Evolutionary conservation across 2,888 invertebrate species (phyloP), one percentile per base, ranked within the genome.

Genomic region (Drosophila hamatofila): DNA sequence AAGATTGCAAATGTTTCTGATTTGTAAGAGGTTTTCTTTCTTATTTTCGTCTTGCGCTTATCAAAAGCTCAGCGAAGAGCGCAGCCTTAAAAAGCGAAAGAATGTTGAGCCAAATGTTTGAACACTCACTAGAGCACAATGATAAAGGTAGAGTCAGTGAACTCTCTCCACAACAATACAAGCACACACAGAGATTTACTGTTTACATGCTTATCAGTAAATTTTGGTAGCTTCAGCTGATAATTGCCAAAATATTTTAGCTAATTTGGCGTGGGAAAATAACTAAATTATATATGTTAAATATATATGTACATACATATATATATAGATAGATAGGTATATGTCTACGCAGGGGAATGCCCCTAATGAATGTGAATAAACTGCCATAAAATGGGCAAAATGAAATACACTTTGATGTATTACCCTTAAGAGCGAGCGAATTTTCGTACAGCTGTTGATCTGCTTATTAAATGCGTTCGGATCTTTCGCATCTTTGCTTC

Each of bases 351-450:
- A 25, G 63, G 44, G 57, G 65, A 77, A 68, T 68, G 51, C 21
- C 49, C 48, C 33, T 33, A 42, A 33, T 37, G 80, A 57, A 66
- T 74, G 89, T 89, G 89, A 84, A 84, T 83, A 89, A 84, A 87
- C 87, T 64, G 65, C 30, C 64, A 65, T 56, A 64, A 63, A 58
- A n/a, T n/a, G n/a, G n/a, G n/a, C n/a, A n/a, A n/a, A n/a, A n/a
- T n/a, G n/a, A n/a, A n/a, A 80, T 83, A 81, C 75, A 60, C 69
- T 70, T 73, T 85, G 84, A 85, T 85, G 84, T 75, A 85, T 85
- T 85, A 87, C 81, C 69, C 71, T 30, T 16, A 54, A 51, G 33
- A 51, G 18, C 7, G 33, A n/a, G 39, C 27, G 39, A 54, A 7
- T 23, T 16, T 11, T 6, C 21, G 23, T 33, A 60, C 59, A 57